These are phyloP conservation scores for Scortum barcoo DNA, from an alignment of 2,113 vertebrate genomes.

Conservation along the genomic window DNA sequence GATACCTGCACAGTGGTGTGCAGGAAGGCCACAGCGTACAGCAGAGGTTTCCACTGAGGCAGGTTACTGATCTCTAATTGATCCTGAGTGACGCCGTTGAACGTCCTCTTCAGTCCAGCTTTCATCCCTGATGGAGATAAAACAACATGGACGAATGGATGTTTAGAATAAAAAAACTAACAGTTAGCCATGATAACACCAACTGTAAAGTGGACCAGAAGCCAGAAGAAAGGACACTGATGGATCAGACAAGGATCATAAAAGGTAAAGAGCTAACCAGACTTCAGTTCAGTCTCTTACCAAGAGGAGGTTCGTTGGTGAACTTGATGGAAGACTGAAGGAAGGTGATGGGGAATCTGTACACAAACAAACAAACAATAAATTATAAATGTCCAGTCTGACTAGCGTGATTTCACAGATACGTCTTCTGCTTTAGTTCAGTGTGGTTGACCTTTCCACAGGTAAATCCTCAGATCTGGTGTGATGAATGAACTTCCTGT, in stretches of 20 bases:
- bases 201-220: not conserved
- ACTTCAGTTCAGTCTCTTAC: slow-evolving; percentile 64
- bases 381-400: too few species aligned
- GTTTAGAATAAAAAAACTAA: too few species aligned
- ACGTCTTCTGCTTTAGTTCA: too few species aligned
- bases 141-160: not conserved
- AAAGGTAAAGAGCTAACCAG: too few species aligned
- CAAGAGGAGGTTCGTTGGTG: slow-evolving; percentile 90
- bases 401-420: too few species aligned
- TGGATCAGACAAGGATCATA: too few species aligned
- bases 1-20: slow-evolving; percentile 89
- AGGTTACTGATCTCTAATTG: slow-evolving; percentile 86
- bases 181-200: not conserved
- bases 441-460: too few species aligned
- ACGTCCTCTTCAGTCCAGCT: slow-evolving; percentile 88
- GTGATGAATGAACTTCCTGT: not conserved
- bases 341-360: slow-evolving; percentile 88
- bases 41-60: slow-evolving; percentile 88
- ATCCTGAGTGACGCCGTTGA: slow-evolving; percentile 86
- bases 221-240: too few species aligned
- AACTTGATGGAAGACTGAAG: slow-evolving; percentile 91
- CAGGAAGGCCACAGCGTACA: slow-evolving; percentile 88
- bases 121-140: slow-evolving; percentile 84
- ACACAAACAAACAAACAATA: not conserved
- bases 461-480: not conserved